Evolutionary conservation across 2,113 vertebrate species (phyloP), one percentile per base, ranked within the genome.

Genomic region (Agelaius phoeniceus): DNA sequence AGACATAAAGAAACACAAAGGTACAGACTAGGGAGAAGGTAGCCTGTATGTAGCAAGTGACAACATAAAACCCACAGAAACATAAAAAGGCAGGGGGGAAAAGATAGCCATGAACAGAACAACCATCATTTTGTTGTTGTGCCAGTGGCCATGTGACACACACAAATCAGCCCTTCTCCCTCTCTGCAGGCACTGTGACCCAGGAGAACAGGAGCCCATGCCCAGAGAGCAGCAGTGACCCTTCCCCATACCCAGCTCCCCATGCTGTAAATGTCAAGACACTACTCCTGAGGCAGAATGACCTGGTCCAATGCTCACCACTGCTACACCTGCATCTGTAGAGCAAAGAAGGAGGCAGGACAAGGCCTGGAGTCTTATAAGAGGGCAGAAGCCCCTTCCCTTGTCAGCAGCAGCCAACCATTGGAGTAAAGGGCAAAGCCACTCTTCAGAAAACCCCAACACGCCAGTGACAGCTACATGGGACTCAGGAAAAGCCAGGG

Each of bases 381-480:
- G 11, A 31, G 4, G 11, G n/a, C 61, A 82, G 27, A 74, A 63
- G 23, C 16, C 14, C 10, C 19, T 41, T 84, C n/a, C 37, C 16
- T 41, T 39, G 26, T 28, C 57, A 67, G 37, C 37, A 89, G 39
- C 77, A 59, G 22, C 39, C 68, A 75, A 75, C 6, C 26, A 21
- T 0, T 8, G 23, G 21, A 18, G 11, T 63, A 63, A 55, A n/a
- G n/a, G 35, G 35, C 24, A 63, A 93, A 75, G 14, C 15, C 30
- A 17, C 15, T 37, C 37, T 41, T 75, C 24, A 57, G 59, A 54
- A 77, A 76, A 61, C 5, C 14, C 28, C 65, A 66, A 3, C 2
- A 6, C 7, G 24, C 4, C n/a, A 10, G 20, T 0, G 2, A 49
- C 23, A 68, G 31, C 49, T 48, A 1, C 0, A 0, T 3, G 39